Evolutionary conservation across 2,113 vertebrate genomes (phyloP), one percentile per base, ranked within the genome.

Genomic region (Ivindomyrus marchei): DNA sequence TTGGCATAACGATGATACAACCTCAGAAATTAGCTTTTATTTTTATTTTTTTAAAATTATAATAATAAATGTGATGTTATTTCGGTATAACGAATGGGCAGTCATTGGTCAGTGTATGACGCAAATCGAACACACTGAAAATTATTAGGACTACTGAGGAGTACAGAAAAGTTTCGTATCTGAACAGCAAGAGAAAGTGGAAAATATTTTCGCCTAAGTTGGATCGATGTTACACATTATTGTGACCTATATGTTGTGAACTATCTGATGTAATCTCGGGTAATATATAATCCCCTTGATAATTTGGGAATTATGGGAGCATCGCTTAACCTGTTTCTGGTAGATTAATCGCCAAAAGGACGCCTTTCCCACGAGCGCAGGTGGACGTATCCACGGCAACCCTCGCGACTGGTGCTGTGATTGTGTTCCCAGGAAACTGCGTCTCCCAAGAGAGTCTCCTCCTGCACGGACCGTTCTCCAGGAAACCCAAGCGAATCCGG

Each of bases 401-500:
- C 13, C 9, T 36, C 49, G 80, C 56, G 49, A 52, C 39, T 39
- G 8, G 24, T 36, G 4, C 46, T 88, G 24, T 85, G 70, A 50
- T 84, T 89, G 85, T 91, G 27, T 85, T 88, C 46, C 0, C 95
- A 99, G 98, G 97, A 52, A 97, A 94, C 62, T 98, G 99, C 0
- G 97, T 98, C 90, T 96, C 97, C 93, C 98, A 98, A 95, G 98
- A 99, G 93, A 96, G 97, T 90, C 95, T 99, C 91, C 96, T 99
- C 21, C 97, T 99, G 66, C 98, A 99, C 94, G 98, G 98, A 21
- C 98, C 98, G 4, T 99, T 99, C 77, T 97, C 98, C 88, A 93
- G 98, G 84, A 99, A 99, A 84, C 98, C 98, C 93, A 99, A 99
- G 91, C 96, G 98, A 93, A 99, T 99, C 96, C 97, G 98, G 90